Evolutionary conservation across 2,888 invertebrate species (phyloP), one percentile per base, ranked within the genome.

Genomic region (Synanthedon andrenaeformis): DNA sequence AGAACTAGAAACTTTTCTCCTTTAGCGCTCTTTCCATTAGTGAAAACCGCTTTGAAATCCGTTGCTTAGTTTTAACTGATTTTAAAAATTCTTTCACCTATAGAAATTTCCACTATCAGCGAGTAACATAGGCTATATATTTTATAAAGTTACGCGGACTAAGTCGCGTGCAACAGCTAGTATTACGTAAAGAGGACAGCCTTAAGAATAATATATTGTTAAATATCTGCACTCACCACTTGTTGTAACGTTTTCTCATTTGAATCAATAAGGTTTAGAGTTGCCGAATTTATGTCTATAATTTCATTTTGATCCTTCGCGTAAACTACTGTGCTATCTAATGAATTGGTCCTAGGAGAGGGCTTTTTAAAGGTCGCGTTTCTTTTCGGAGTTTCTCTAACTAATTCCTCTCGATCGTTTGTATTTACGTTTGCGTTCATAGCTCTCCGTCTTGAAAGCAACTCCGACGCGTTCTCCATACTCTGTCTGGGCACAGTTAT

Each of bases 251-350:
- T 75, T 49, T 59, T 72, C 3, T 84, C 85, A 28, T 63, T 65
- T 8, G 74, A 64, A 60, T 79, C 82, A 45, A 86, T 74, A 51
- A 87, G 70, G 59, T 77, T 83, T 59, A 85, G 60, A 10, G 87
- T 87, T 4, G 86, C 87, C 2, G 86, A 81, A 60, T 87, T 87
- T 28, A 87, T 87, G 63, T 87, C 87, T 54, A 87, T 87, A 17
- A 83, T 74, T 51, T 78, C 70, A 50, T 67, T 73, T 8, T 82
- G 81, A 1, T 82, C 82, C 55, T 82, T 79, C 56, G 74, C 66
- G 53, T 73, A 83, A 2, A 87, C 80, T 0, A 86, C 72, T 0
- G 83, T 84, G 0, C 79, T 63, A 23, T 84, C 83, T 72, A 83
- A 76, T 1, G 74, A 65, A 12, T 60, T 73, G 0, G 67, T 58